These are phyloP conservation scores for Exaiptasia diaphana DNA, from an alignment of 64 coral and sea anemone genomes.

Conservation along the genomic window DNA sequence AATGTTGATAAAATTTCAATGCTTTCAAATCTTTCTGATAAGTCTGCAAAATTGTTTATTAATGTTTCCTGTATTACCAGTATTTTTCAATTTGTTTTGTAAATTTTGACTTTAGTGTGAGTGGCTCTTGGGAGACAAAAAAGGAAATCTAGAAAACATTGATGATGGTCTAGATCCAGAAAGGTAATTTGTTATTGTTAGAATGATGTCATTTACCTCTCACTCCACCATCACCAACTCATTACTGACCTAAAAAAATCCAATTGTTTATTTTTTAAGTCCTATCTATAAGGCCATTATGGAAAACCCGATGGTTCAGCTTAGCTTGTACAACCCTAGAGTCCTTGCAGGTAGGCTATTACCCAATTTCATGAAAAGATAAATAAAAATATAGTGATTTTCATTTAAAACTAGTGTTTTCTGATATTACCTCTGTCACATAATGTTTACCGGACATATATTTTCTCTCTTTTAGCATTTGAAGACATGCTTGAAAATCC, in stretches of 20 bases:
- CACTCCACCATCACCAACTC: too few species aligned
- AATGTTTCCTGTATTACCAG: not conserved
- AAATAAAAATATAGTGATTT: too few species aligned
- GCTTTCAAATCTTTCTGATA: not conserved
- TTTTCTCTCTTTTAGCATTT: slow-evolving; percentile 68
- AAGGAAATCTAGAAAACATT: slow-evolving; percentile 53
- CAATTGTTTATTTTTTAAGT: not conserved
- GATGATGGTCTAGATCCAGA: slow-evolving; percentile 81
- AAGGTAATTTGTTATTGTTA: slow-evolving; percentile 43
- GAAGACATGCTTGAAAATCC: slow-evolving; percentile 98
- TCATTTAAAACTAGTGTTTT: too few species aligned
- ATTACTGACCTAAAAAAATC: too few species aligned
- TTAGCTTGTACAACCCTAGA: slow-evolving; percentile 81
- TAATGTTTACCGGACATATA: too few species aligned
- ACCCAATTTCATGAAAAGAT: too few species aligned
- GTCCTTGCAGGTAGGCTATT: slow-evolving; percentile 75
- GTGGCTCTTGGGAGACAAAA: slow-evolving; percentile 90
- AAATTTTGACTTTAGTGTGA: slow-evolving; percentile 64
- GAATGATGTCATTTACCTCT: not conserved
- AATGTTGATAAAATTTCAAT: not conserved
- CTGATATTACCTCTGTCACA: too few species aligned
- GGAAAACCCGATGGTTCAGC: slow-evolving; percentile 92
- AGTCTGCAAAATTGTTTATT: not conserved
- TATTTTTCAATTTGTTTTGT: not conserved
- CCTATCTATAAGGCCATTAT: slow-evolving; percentile 94